A percentile compares a stretch with the other conserved stretches of the same genome.
phyloP scores from a whole-genome alignment of 2,797 vertebrate species.

The Chaetodon trifasciatus region DNA sequence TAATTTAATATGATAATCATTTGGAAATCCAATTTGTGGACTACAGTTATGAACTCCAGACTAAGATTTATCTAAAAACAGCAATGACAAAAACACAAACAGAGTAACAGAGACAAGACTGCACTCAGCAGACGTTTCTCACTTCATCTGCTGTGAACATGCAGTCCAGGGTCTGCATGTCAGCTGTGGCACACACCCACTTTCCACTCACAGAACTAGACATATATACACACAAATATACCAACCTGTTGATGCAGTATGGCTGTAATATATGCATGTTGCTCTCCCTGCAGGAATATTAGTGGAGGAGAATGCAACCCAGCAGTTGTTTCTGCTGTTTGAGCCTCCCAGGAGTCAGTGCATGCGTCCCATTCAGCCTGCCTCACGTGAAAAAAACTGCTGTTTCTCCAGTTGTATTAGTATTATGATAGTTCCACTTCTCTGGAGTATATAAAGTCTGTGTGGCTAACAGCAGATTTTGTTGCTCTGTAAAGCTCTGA shows the following conservation, averaged over 20 bases:
- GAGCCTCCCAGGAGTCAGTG: conserved; percentile 27
- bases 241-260: conserved; percentile 87
- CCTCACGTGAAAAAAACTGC: conserved; percentile 1
- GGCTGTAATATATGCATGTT: conserved; percentile 86
- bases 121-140: neutral
- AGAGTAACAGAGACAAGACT: neutral
- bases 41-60: neutral
- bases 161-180: conserved; percentile 5
- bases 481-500: conserved; percentile 10
- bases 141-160: conserved; percentile 29
- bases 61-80: neutral
- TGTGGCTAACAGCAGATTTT: neutral
- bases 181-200: conserved; percentile 10
- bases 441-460: neutral
- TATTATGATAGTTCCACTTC: neutral
- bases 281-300: conserved; percentile 40
- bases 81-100: neutral
- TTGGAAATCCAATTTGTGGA: conserved; percentile 13
- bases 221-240: conserved; percentile 13
- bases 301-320: conserved; percentile 13
- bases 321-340: conserved; percentile 30
- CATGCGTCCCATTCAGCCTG: conserved; percentile 19
- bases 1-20: neutral
- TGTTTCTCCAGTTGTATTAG: neutral
- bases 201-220: neutral